Conservation (phyloP, 2,113 vertebrate species). For the Zootoca vivipara region DNA sequence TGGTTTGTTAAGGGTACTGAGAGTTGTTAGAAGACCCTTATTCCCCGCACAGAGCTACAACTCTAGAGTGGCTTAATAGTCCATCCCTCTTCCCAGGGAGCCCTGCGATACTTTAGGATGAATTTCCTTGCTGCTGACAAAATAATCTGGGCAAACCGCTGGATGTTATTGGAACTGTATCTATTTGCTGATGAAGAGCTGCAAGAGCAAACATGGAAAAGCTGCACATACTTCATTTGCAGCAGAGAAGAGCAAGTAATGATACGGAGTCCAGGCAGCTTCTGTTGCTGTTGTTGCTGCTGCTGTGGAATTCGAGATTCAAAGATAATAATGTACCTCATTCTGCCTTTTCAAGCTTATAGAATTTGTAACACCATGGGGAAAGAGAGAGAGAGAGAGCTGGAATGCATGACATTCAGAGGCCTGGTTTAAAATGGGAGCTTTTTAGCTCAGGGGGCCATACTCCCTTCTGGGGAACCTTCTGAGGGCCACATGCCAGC, state of each 20-base stretch:
- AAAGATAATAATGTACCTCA: neutral
- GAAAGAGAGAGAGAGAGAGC: neutral
- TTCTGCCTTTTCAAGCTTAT: neutral
- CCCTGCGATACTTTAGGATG: neutral
- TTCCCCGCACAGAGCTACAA: too few relatives aligned
- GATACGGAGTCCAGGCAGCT: neutral
- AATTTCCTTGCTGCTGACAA: neutral
- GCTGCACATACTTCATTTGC: neutral
- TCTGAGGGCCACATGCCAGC: too few relatives aligned
- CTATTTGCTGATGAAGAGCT: neutral
- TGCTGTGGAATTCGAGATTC: neutral
- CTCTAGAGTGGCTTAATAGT: too few relatives aligned
- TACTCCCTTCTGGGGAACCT: too few relatives aligned
- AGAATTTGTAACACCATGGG: neutral
- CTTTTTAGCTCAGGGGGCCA: too few relatives aligned
- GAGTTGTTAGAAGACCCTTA: too few relatives aligned
- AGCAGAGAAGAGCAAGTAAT: neutral
- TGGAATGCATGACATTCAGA: neutral
- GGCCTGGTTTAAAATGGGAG: too few relatives aligned
- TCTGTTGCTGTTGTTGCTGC: neutral
- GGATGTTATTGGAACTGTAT: neutral
- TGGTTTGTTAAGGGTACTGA: too few relatives aligned
- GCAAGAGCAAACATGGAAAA: neutral
- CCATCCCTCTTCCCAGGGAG: too few relatives aligned
- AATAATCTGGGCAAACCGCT: neutral